Conservation (phyloP, 2,113 vertebrate species). For the Daubentonia madagascariensis region DNA sequence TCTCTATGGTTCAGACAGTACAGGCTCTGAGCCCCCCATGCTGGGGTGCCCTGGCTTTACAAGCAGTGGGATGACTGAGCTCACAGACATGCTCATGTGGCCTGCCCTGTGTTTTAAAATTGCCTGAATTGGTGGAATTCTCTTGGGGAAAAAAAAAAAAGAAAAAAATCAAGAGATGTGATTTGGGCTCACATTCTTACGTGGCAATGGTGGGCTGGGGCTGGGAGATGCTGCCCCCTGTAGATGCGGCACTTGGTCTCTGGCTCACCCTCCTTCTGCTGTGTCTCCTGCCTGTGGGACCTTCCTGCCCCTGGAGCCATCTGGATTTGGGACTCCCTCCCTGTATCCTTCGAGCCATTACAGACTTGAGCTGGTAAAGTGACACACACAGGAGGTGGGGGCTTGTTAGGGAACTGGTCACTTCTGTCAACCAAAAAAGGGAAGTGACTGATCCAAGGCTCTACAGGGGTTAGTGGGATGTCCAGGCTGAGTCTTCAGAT, state of each 20-base stretch:
- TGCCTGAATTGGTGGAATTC: background rate
- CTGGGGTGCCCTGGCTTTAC: background rate
- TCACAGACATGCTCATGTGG: accelerated
- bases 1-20: background rate
- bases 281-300: background rate
- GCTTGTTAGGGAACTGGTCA: background rate
- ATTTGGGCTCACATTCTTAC: background rate
- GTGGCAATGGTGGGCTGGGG: background rate
- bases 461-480: accelerated
- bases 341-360: background rate
- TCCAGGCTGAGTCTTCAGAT: background rate
- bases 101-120: no score
- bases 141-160: background rate
- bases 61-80: no score
- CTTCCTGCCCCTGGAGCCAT: accelerated
- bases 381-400: no score
- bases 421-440: background rate
- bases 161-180: background rate
- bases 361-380: background rate
- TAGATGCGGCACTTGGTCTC: background rate
- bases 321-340: background rate
- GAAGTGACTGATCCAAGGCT: background rate
- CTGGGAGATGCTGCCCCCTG: accelerated
- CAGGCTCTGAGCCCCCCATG: accelerated
- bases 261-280: background rate